Evolutionary conservation across 2,113 vertebrate genomes (phyloP), one percentile per base, ranked within the genome.

Genomic region (Falco punctatus): DNA sequence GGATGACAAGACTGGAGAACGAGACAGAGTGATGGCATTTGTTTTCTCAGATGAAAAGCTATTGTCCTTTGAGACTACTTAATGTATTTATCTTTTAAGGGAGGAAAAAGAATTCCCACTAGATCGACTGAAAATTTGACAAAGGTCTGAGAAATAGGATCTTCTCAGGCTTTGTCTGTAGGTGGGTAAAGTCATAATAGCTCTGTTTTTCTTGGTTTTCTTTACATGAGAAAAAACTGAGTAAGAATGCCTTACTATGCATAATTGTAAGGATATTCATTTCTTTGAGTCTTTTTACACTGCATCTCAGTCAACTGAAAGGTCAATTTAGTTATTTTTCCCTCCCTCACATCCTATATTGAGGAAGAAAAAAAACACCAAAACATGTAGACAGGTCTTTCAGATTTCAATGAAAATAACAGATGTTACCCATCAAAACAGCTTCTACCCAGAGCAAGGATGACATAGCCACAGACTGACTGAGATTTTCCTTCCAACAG

Each of bases 191-290:
- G 88, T 93, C 95, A 96, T 89, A 94, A 96, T 91, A 97, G 92
- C 90, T 97, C 67, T 97, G 96, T 97, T 98, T 97, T 97, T 97
- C 95, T 98, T 98, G 97, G 96, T 96, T 98, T 98, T 97, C 97
- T 97, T 98, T 98, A 95, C 96, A 98, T 98, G 98, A 97, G 97
- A 97, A 97, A 97, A 98, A 96, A 90, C 78, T 91, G 75, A 91
- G 70, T 86, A 95, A 94, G 94, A 97, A 97, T 97, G 96, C 91
- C 93, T 97, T 94, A 97, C 94, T 94, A 44, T 97, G 95, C 96
- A 97, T 88, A 97, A 95, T 92, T 97, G 86, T 86, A 90, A 82
- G 94, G 91, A 86, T 88, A 97, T 94, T 94, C 85, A 89, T 97
- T 96, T 96, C 96, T 97, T 33, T 33, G 87, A 84, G 81, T 52